Conservation (phyloP, 2,888 invertebrate genomes). For the Gastracanthus pulcherrimus region DNA sequence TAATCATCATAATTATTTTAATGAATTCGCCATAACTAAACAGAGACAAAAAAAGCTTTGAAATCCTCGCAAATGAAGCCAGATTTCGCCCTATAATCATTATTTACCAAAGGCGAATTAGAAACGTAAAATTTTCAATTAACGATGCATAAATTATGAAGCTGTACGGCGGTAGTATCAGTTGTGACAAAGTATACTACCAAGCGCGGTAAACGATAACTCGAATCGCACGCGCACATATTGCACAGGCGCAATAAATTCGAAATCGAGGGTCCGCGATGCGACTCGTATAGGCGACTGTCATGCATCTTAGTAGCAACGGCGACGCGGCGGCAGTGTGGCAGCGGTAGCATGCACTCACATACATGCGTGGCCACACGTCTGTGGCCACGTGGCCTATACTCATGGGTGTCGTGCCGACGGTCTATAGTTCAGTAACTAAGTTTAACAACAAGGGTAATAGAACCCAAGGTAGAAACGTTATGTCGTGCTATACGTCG, state of each 20-base stretch:
- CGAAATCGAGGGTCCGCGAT: conserved; percentile 32
- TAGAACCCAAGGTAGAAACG: conserved; percentile 67
- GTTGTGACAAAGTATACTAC: conserved; percentile 45
- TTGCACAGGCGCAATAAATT: conserved; percentile 35
- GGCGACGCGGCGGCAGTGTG: no score
- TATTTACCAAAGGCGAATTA: conserved; percentile 2
- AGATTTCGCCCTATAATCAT: not conserved
- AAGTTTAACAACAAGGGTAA: conserved; percentile 76
- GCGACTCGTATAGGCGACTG: no score
- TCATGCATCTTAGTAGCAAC: no score
- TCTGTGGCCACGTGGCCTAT: conserved; percentile 74
- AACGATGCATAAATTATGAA: conserved; percentile 34
- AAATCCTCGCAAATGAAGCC: no score
- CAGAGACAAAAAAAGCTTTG: no score
- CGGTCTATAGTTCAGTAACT: conserved; percentile 75
- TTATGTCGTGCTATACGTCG: conserved; percentile 61
- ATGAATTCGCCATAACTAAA: no score
- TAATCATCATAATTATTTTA: no score
- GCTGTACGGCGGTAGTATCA: not conserved
- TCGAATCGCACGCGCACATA: not conserved
- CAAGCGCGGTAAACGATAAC: conserved; percentile 9
- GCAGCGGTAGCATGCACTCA: conserved; percentile 53
- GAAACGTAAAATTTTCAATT: conserved; percentile 3
- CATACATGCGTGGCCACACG: conserved; percentile 70
- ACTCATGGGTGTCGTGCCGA: conserved; percentile 67